These are phyloP conservation scores for Centruroides vittatus DNA, from an alignment of 1,140 invertebrate genomes.

Conservation along the genomic window DNA sequence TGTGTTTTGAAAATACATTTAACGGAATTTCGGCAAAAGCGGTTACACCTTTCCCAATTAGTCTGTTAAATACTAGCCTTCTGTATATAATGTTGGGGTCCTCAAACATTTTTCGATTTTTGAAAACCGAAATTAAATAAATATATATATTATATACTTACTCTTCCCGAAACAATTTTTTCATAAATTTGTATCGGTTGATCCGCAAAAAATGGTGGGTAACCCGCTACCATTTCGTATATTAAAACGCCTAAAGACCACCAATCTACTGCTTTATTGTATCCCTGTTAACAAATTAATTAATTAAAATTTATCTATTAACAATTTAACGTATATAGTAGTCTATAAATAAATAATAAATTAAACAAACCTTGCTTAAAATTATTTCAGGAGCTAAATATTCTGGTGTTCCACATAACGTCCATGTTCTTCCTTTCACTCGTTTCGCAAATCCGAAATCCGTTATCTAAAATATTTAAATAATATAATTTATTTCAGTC, in stretches of 20 bases:
- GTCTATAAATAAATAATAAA: not conserved
- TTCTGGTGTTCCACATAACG: slow-evolving; percentile 22
- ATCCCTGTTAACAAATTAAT: slow-evolving; percentile 42
- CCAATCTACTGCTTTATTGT: slow-evolving; percentile 92
- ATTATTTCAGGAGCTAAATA: slow-evolving; percentile 43
- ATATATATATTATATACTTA: slow-evolving; percentile 15
- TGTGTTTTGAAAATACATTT: too few species aligned
- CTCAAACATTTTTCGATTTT: not conserved
- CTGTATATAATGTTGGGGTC: not conserved
- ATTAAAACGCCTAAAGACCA: slow-evolving; percentile 81
- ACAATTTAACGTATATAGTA: too few species aligned
- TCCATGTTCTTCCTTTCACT: slow-evolving; percentile 19
- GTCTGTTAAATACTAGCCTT: not conserved
- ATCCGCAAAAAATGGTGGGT: slow-evolving; percentile 62
- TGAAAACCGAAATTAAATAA: slow-evolving; percentile 17
- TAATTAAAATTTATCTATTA: too few species aligned
- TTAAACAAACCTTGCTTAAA: slow-evolving; percentile 44
- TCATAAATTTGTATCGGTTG: slow-evolving; percentile 84
- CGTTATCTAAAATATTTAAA: slow-evolving; percentile 12
- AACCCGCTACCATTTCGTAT: slow-evolving; percentile 45
- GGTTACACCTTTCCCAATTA: not conserved
- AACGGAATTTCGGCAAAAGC: not conserved
- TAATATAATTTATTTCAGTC: not conserved
- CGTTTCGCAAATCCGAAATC: slow-evolving; percentile 23
- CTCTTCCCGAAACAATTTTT: slow-evolving; percentile 48